Evolutionary conservation across 2,797 vertebrate genomes (phyloP).

Genomic region (Thamnophis elegans): DNA sequence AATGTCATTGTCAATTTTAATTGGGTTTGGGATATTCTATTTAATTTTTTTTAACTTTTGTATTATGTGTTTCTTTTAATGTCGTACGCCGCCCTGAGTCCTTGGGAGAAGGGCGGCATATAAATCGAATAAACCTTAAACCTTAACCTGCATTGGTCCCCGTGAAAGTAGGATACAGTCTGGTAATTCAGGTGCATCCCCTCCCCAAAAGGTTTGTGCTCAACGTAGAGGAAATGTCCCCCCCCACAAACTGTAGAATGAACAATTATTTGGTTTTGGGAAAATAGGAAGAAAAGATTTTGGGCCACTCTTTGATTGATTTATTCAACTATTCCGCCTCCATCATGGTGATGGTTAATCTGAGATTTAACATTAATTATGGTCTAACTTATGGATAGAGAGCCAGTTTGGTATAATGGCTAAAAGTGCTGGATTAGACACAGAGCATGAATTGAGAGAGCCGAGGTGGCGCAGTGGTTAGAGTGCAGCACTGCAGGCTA

Average conservation of each 20-base stretch:
- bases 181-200: neutral
- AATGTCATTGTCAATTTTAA: no score
- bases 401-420: neutral
- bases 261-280: neutral
- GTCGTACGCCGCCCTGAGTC: no score
- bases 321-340: neutral
- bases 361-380: neutral
- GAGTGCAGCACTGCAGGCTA: no score
- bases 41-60: no score
- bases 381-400: neutral
- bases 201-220: neutral
- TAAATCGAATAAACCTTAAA: no score
- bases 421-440: neutral
- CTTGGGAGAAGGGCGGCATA: no score
- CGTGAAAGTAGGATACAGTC: neutral
- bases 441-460: no score
- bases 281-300: neutral
- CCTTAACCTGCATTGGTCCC: neutral
- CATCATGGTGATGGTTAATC: neutral
- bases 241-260: neutral
- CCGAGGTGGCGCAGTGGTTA: no score
- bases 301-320: neutral
- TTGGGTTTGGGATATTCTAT: no score
- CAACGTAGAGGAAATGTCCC: neutral
- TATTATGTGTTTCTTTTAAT: no score